phyloP scores from a whole-genome alignment of 2,888 invertebrate species.

The Calameuta pallipes region DNA sequence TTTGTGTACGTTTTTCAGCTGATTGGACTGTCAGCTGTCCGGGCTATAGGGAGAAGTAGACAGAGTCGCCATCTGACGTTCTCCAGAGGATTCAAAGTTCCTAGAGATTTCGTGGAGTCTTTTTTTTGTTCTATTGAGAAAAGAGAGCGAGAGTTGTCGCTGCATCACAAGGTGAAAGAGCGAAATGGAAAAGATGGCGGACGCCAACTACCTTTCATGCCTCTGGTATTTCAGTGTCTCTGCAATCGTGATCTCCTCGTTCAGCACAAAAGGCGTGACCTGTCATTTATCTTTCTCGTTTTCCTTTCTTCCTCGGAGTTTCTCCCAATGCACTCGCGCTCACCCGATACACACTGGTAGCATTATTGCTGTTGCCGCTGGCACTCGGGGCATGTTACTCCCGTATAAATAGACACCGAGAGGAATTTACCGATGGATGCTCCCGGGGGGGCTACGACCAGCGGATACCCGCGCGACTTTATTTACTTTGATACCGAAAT shows the following conservation, averaged over 20 bases:
- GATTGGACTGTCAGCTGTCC: slow-evolving; percentile 47
- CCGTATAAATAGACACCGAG: not conserved
- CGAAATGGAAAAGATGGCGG: not conserved
- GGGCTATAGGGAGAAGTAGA: not conserved
- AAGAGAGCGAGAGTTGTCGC: not conserved
- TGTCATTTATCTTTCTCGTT: not conserved
- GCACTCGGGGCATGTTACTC: not conserved
- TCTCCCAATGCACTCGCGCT: not conserved
- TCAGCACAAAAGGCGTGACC: not conserved
- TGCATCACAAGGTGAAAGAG: not conserved
- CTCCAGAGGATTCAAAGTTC: not conserved
- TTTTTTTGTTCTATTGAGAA: not conserved
- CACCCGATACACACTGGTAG: not conserved
- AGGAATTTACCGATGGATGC: not conserved
- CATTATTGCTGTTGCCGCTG: not conserved
- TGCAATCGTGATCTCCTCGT: not conserved
- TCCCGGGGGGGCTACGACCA: not conserved
- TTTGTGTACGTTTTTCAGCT: slow-evolving; percentile 47
- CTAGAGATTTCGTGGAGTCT: not conserved
- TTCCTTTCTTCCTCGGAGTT: not conserved
- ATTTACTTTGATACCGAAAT: not conserved
- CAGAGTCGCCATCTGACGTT: not conserved
- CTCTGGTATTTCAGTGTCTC: no score
- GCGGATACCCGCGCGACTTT: not conserved
- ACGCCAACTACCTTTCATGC: not conserved